Base-by-base conservation (phyloP, 2,888 invertebrate genomes). In the Hirtodrosophila histrioides region DNA sequence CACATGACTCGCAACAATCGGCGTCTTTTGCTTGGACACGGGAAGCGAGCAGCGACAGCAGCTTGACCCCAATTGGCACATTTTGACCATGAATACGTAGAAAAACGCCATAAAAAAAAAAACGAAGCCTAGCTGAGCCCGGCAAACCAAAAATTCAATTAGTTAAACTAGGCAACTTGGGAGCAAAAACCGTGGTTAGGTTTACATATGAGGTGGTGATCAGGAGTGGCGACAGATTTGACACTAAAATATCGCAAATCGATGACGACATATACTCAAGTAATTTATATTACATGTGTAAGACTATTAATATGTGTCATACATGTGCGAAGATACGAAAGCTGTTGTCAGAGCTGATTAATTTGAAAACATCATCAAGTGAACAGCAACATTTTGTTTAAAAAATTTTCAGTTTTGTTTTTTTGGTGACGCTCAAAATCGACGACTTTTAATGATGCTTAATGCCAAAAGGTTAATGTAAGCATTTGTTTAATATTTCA, bases 381-480 rank as follows among this genome's bases (percentile, higher is more conserved):
- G 23, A 63, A 11, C 44, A 37, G 29, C 23, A 50, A 36, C 33
- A 36, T 10, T 50, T 46, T 53, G 29, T 37, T 35, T 17, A 17
- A 8, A 17, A 8, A 12, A 29, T 43, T 48, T 17, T 17, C 17
- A 17, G 17, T 17, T 17, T 37, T 12, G 31, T 24, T 37, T 36
- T 36, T 8, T 12, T 17, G 17, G 17, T 17, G 17, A 17, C 17
- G 17, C 17, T n/a, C n/a, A n/a, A n/a, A n/a, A n/a, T 64, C 11
- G 53, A 39, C 37, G 35, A 17, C 33, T 39, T 31, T 53, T 68
- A 54, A 69, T 69, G 67, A 36, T 45, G 54, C 6, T 24, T 7
- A 11, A 57, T 69, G 66, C 50, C 17, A 48, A 65, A 58, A 75
- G 79, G 67, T 71, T 75, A 76, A 70, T 76, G 79, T 36, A 49